phyloP scores from a whole-genome alignment of 2,888 invertebrate genomes.

The Latheticus oryzae region DNA sequence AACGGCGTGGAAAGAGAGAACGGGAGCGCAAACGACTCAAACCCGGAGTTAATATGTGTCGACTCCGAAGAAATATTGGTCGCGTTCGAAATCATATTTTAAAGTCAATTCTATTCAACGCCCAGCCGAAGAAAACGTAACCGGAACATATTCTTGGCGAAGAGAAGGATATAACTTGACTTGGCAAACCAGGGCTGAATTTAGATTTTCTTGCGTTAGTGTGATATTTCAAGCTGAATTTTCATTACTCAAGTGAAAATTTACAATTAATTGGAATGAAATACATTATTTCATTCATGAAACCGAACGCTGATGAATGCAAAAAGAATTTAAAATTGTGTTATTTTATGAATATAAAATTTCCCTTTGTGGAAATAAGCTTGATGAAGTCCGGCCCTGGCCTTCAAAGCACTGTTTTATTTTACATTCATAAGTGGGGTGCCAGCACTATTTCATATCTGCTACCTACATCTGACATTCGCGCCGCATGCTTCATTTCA shows the following conservation, averaged over 20 bases:
- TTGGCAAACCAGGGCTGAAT: no score
- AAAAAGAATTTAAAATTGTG: no score
- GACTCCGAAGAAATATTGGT: constrained; percentile 54
- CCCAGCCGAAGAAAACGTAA: constrained; percentile 32
- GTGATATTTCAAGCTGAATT: no score
- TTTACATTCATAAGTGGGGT: constrained; percentile 63
- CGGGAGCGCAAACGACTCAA: constrained; percentile 32
- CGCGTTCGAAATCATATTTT: constrained; percentile 63
- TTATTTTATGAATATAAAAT: no score
- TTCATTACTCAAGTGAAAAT: no score
- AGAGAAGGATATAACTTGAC: no score
- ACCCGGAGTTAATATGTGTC: constrained; percentile 47
- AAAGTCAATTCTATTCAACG: constrained; percentile 61
- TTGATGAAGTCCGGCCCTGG: constrained; percentile 39
- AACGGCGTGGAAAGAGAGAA: constrained; percentile 10
- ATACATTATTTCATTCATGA: no score
- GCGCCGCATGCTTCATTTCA: constrained; percentile 63
- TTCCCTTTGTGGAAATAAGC: no score
- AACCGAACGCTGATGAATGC: not conserved
- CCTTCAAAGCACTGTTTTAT: constrained; percentile 57
- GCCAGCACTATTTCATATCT: constrained; percentile 63
- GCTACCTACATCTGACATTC: constrained; percentile 62
- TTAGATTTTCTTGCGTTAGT: no score
- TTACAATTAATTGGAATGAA: no score
- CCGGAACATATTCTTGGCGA: constrained; percentile 34